Base-by-base conservation (phyloP, 2,888 invertebrate genomes). In the Pogonocherus hispidulus region DNA sequence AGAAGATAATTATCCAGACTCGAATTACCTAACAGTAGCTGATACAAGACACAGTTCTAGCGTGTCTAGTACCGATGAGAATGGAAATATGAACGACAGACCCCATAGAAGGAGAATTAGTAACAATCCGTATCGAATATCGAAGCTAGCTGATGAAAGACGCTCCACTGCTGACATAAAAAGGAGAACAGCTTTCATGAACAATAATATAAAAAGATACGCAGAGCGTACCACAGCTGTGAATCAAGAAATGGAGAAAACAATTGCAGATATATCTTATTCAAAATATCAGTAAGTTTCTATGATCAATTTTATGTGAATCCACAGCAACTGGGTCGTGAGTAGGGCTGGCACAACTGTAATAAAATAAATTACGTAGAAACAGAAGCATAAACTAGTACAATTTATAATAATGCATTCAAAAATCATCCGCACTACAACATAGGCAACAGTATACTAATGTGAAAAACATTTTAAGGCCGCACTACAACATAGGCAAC, bases 201-300 rank as follows among this genome's bases (percentile, higher is more conserved):
- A 91, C 67, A 90, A 90, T 66, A 91, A 91, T 81, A 83, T 88
- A 20, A 89, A 90, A 19, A 88, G 90, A 79, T 92, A 91, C 79
- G 89, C 90, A 75, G 88, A 91, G 80, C 90, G 90, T 88, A 83
- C 91, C 62, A 89, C 88, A 79, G 88, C 89, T n/a, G 92, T 93
- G 5, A 87, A 94, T 80, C 89, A 91, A 6, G 92, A 93, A 81
- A 94, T 96, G 93, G 90, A 91, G 59, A 89, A 91, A 35, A 93
- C 93, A 74, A 92, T 96, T 72, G 92, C 94, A 75, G 90, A 92
- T 75, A 94, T 96, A 92, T 92, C 93, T n/a, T 90, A 94, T 71
- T 93, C 93, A 67, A 93, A 93, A 83, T 90, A 90, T 85, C 90
- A 91, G 92, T 92, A 84, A 88, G 89, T 73, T 41, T 63, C 56